Percentiles rank a stretch among this genome's conserved stretches.
Conservation (phyloP, 2,888 invertebrate species). For the Dasysyrphus tricinctus region DNA sequence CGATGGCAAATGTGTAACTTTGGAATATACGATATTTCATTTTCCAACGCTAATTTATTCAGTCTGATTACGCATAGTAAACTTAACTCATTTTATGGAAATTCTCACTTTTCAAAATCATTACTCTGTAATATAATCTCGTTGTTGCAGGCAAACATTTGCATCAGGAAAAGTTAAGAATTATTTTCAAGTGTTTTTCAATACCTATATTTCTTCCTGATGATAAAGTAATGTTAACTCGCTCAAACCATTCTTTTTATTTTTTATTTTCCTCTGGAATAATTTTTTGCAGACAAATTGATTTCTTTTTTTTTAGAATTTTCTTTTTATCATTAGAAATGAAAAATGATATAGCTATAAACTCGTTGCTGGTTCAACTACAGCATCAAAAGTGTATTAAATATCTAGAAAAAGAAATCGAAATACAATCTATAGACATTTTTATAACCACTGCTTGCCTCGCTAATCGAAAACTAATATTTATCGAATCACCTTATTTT, state of each 20-base stretch:
- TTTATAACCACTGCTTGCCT: conserved; percentile 1
- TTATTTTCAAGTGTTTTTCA: not conserved
- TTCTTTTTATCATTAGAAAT: conserved; percentile 10
- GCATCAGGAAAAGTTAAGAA: not conserved
- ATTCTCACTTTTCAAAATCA: not conserved
- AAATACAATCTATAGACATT: not conserved
- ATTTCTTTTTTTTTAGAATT: not conserved
- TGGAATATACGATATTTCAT: conserved; percentile 7
- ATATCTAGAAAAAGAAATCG: conserved; percentile 9
- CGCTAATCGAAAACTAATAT: conserved; percentile 70
- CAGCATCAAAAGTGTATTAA: not conserved
- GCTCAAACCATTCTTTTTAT: not conserved
- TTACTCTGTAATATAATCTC: not conserved
- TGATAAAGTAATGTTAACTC: not conserved
- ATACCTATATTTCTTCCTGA: not conserved
- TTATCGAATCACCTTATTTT: conserved; percentile 49
- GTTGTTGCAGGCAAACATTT: not conserved
- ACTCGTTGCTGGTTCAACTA: not conserved
- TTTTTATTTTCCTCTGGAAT: not conserved
- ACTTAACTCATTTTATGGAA: conserved; percentile 1
- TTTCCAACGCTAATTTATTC: conserved; percentile 19
- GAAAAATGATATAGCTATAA: conserved; percentile 2
- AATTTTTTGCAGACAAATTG: conserved; percentile 9
- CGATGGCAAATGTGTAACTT: not conserved
- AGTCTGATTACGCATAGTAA: conserved; percentile 9